Base-by-base conservation (phyloP, 2,113 vertebrate species). In the Muntiacus muntjak region DNA sequence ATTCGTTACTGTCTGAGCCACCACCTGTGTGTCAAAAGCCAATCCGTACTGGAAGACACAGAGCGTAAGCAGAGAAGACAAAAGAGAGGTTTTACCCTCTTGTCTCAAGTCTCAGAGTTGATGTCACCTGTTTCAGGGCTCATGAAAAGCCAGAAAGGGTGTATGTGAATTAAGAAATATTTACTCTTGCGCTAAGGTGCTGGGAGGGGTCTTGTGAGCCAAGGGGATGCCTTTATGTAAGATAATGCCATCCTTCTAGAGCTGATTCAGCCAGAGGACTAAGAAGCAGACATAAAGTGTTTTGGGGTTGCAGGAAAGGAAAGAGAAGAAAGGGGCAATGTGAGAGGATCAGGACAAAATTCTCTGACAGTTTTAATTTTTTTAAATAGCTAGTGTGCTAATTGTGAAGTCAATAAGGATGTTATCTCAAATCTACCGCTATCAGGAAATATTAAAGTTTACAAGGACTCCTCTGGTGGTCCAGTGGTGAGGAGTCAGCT, bases 371-470 rank as follows among this genome's bases (percentile, higher is more conserved):
- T 60, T 97, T 98, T 87, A 67, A 55, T 9, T 87, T 1, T 89
- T 67, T 81, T 50, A 25, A 36, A 7, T 84, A 67, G 14, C 30
- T 86, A 28, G 79, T 94, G 87, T 83, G 43, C 40, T 93, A 92
- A 81, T n/a, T 64, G 58, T 86, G 28, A 19, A 60, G 17, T 96
- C 47, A 64, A 30, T 25, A 89, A 12, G 17, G 19, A 2, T 74
- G 5, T 89, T 76, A 54, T 43, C 33, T 52, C 15, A 25, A 87
- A 93, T 54, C 40, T 19, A 43, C 25, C 1, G 1, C 25, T 40
- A n/a, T 23, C 74, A 4, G 13, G 91, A 97, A 97, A 91, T 93
- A 95, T 85, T 96, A 97, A 2, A 5, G 57, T 84, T 96, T 78
- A 82, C 47, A 43, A 23, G 12, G 40, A 76, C 71, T 76, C 71